phyloP scores from a whole-genome alignment of 2,797 vertebrate genomes.

The Sebastes cheni region DNA sequence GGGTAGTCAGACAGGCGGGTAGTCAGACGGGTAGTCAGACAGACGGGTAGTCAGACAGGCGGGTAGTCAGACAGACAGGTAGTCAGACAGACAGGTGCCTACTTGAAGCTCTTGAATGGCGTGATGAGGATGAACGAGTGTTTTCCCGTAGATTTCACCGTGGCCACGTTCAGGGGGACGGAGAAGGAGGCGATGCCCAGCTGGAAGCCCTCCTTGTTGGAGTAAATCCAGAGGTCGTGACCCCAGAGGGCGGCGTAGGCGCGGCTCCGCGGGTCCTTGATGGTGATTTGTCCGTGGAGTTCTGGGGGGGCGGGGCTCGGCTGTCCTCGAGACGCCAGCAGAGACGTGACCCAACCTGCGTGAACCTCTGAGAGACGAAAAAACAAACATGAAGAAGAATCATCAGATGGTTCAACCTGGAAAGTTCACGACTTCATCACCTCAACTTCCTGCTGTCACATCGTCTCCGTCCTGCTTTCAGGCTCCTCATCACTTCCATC shows the following conservation, averaged over 20 bases:
- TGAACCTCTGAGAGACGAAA: slow-evolving; percentile 66
- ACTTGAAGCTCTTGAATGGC: slow-evolving; percentile 80
- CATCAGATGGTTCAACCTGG: not conserved
- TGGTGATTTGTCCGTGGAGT: slow-evolving; percentile 69
- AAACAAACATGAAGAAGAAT: not conserved
- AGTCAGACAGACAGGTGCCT: not conserved
- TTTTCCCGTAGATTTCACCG: slow-evolving; percentile 68
- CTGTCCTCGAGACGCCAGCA: slow-evolving; percentile 70
- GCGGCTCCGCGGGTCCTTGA: slow-evolving; percentile 74
- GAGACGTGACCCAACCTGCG: slow-evolving; percentile 77
- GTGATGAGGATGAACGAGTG: slow-evolving; percentile 78
- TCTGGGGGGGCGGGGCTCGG: slow-evolving; percentile 56
- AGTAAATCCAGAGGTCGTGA: slow-evolving; percentile 81
- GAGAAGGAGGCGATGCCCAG: slow-evolving; percentile 77
- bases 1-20: too few species aligned
- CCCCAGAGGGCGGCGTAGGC: slow-evolving; percentile 73
- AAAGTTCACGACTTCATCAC: not conserved
- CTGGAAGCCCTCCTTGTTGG: slow-evolving; percentile 78
- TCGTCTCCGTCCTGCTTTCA: too few species aligned
- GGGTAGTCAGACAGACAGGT: too few species aligned
- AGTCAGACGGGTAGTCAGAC: too few species aligned
- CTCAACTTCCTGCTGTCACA: too few species aligned
- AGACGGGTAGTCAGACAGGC: too few species aligned
- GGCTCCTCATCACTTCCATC: too few species aligned
- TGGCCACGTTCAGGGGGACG: slow-evolving; percentile 78